Evolutionary conservation across 2,113 vertebrate genomes (phyloP).

Genomic region (Camelus dromedarius): DNA sequence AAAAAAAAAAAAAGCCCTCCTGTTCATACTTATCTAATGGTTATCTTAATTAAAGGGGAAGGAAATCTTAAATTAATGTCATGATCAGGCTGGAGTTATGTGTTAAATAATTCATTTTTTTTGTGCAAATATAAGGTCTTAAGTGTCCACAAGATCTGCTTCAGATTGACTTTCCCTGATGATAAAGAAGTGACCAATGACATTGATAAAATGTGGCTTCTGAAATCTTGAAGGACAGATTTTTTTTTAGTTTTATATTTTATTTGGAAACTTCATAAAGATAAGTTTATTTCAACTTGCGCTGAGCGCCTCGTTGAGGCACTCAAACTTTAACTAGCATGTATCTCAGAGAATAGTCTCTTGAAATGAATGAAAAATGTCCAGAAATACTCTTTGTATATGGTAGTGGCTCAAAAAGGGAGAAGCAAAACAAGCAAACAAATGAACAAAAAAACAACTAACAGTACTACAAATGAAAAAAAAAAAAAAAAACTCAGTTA

Average conservation of each 20-base stretch:
- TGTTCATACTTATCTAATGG: conserved; percentile 17
- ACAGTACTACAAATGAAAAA: background rate
- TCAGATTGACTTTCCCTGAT: conserved; percentile 31
- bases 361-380: background rate
- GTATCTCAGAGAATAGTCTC: background rate
- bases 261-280: background rate
- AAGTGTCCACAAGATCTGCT: background rate
- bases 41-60: conserved; percentile 62
- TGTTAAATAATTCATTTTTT: conserved; percentile 59
- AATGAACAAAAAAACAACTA: background rate
- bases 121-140: conserved; percentile 19
- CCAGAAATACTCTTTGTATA: background rate
- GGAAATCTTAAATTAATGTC: conserved; percentile 57
- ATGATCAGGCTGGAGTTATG: background rate
- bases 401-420: background rate
- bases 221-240: background rate
- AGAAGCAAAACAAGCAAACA: background rate
- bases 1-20: background rate
- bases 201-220: background rate
- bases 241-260: background rate
- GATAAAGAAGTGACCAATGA: background rate
- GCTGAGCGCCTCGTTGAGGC: background rate
- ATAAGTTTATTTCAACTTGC: background rate
- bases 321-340: background rate
- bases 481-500: background rate